Evolutionary conservation across 2,797 vertebrate species (phyloP), one percentile per base, ranked within the genome.

Genomic region (Buceros bicornis): DNA sequence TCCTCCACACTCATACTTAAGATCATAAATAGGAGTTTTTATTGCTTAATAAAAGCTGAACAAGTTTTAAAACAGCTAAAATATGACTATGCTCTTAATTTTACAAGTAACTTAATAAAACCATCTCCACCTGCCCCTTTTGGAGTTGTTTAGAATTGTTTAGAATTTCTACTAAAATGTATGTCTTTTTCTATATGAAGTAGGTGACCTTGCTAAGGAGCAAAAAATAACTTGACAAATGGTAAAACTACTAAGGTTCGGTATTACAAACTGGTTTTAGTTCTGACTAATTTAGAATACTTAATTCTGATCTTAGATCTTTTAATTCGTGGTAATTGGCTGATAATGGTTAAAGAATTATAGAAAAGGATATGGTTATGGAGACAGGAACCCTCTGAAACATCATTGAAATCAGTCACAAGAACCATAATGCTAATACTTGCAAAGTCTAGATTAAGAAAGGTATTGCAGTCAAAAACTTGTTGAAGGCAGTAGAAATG

Each of bases 111-210:
- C 51, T 62, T 90, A 43, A 54, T 50, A 43, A 28, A 74, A 8
- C 1, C 2, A 12, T 31, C 4, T 25, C 18, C 16, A 3, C 0
- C 0, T 10, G 6, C 13, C 5, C 48, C 20, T 15, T 53, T 35
- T 47, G 33, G 19, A 48, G 1, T 35, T 57, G 40, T 82, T 54
- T 87, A 24, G 12, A 60, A 4, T 35, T 65, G n/a, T 61, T 21
- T 64, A 56, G 25, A 62, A 19, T 73, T 87, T 85, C 29, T 94
- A 11, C 21, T 73, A 60, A 28, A 43, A 56, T 74, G 10, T 29
- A 18, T 2, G 3, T 60, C 2, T 31, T 58, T 82, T 90, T 77
- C 13, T 62, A 65, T 16, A 12, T 1, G 2, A 70, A 73, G 11
- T 16, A 82, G 7, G 5, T 65, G 31, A 88, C 13, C 20, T 72